Conservation (phyloP, 2,888 invertebrate genomes). For the Caenorhabditis drosophilae region DNA sequence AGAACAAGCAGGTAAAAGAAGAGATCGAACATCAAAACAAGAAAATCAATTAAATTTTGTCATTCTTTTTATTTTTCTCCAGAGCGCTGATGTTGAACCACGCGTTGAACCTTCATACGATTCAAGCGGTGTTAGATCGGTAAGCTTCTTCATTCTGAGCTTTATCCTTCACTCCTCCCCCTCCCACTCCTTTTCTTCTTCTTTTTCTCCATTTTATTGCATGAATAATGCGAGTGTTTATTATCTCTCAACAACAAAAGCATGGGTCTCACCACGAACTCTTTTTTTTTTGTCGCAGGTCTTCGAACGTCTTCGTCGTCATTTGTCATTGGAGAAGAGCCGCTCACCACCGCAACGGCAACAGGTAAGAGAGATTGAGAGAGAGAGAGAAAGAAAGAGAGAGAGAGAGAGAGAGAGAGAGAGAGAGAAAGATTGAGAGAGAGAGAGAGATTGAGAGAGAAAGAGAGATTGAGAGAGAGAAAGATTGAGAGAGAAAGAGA, state of each 20-base stretch:
- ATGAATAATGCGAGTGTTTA: background rate
- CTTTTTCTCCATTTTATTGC: conserved; percentile 11
- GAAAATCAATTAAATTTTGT: background rate
- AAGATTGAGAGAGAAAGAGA: no score
- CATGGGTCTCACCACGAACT: conserved; percentile 6
- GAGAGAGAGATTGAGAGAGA: no score
- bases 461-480: no score
- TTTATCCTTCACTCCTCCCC: no score
- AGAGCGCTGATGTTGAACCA: conserved; percentile 53
- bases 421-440: no score
- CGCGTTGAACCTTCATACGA: conserved; percentile 37
- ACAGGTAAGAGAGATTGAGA: no score
- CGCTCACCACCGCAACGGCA: conserved; percentile 47
- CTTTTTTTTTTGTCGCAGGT: conserved; percentile 30
- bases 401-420: no score
- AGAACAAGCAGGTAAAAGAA: conserved; percentile 58
- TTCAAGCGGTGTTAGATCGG: conserved; percentile 33
- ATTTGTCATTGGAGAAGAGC: conserved; percentile 62
- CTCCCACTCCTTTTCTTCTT: no score
- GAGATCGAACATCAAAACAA: background rate
- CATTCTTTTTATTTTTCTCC: conserved; percentile 3
- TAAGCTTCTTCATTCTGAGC: no score
- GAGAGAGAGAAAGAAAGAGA: no score
- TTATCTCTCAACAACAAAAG: no score
- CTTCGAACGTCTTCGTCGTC: conserved; percentile 57